phyloP scores from a whole-genome alignment of 1,140 invertebrate genomes.

The Sesamia nonagrioides region DNA sequence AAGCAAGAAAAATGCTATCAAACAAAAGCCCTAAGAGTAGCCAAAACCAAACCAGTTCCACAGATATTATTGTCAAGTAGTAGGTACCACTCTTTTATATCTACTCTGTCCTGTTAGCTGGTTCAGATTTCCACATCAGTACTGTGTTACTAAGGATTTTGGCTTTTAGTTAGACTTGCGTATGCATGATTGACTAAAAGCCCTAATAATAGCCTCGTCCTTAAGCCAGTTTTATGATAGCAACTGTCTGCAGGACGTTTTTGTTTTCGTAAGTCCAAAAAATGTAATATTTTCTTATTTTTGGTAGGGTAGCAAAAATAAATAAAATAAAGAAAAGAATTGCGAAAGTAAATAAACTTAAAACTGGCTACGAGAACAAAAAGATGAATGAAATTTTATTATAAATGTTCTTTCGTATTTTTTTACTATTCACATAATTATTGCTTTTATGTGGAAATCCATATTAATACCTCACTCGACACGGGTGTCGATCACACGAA shows the following conservation, averaged over 20 bases:
- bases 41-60: not conserved
- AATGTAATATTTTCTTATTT: not conserved
- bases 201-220: conserved; percentile 1
- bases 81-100: not conserved
- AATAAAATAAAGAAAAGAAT: not conserved
- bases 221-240: conserved; percentile 10
- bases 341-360: not conserved
- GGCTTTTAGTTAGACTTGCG: conserved; percentile 2
- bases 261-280: conserved; percentile 21
- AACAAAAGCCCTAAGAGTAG: too few species aligned
- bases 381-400: conserved; percentile 4
- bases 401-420: not conserved
- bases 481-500: conserved; percentile 32
- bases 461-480: conserved; percentile 24
- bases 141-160: not conserved
- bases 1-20: too few species aligned
- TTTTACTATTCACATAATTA: conserved; percentile 29
- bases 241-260: conserved; percentile 2
- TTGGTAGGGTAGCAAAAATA: too few species aligned
- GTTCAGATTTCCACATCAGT: not conserved
- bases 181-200: not conserved
- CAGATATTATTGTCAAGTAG: conserved; percentile 13
- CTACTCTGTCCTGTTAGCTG: not conserved
- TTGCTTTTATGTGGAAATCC: conserved; percentile 41
- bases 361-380: conserved; percentile 16